Evolutionary conservation across 2,113 vertebrate genomes (phyloP), one percentile per base, ranked within the genome.

Genomic region (Leucosticte australis): DNA sequence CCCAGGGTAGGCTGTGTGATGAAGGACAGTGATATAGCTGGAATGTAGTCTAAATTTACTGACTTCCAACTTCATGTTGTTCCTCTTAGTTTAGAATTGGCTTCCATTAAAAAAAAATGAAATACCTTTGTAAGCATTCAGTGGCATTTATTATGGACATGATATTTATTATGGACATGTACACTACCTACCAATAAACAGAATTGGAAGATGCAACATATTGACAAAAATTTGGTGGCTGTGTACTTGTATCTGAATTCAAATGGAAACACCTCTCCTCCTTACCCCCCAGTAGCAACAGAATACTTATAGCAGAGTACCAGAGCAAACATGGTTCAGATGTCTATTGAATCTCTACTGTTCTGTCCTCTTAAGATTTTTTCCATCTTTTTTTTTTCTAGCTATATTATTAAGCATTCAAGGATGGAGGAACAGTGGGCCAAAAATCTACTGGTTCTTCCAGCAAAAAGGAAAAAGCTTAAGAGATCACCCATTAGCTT

Each of bases 171-270:
- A 30, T 31, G 35, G 31, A 31, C 19, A 11, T 2, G 5, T 42
- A 44, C 5, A 15, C 31, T 52, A 31, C 78, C 49, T 67, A 62
- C 53, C 75, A 69, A 81, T 53, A 94, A 94, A 78, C 15, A 85
- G 83, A 96, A 82, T 5, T 82, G 57, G 30, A 89, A 83, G 37
- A 57, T 92, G 28, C 24, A 79, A 55, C 56, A 63, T 76, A 39
- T 46, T 93, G 73, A 42, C 56, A 77, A 86, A 93, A 95, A 90
- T 78, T 81, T 90, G 69, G 30, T 75, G 46, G 57, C 67, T 92
- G 71, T 85, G 71, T 85, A 79, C 33, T 92, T 95, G 56, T 94
- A 95, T 75, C 87, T 87, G 55, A 96, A 95, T 87, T 92, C 71
- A 89, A 71, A 47, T 68, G 56, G n/a, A 86, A 95, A 53, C 46